Evolutionary conservation across 1,140 invertebrate species (phyloP), one percentile per base, ranked within the genome.

Genomic region (Trachymyrmex cornetzi): DNA sequence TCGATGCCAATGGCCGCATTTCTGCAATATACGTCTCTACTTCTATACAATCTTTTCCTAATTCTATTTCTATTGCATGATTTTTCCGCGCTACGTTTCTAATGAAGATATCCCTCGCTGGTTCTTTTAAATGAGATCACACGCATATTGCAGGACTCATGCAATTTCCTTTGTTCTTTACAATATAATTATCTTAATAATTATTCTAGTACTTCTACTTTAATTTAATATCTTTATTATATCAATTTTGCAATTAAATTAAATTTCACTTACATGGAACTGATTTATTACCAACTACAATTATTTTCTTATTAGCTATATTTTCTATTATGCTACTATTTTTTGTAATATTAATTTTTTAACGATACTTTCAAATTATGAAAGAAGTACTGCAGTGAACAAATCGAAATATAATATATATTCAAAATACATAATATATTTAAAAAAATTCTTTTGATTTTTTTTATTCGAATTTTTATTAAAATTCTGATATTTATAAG

Each of bases 181-280:
- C 14, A 19, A 6, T 14, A 55, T 81, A 81, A 72, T 71, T 72
- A 34, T 11, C 16, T 71, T 57, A 16, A 72, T 44, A 55, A 55
- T 81, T 72, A 81, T 44, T 72, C 16, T 61, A 27, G 64, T 34
- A 55, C 4, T 57, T 61, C 12, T 48, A 30, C 12, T 75, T 30
- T 30, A 79, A 48, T 48, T 59, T 71, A 57, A 6, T 71, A 71
- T 71, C 22, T 27, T 81, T 59, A 11, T 71, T 72, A 72, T 34
- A 81, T 72, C 66, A 57, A 81, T 27, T 34, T 80, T 81, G 14
- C 27, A 69, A 80, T 9, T 67, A 48, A 67, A 55, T 71, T 38
- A 55, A 30, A 69, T 55, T 71, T 69, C 64, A 55, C 64, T 81
- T 81, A 69, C 9, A 38, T 38, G 4, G 9, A 48, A 16, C 2